Base-by-base conservation (phyloP, 1,140 invertebrate genomes). In the Meloidogyne exigua region DNA sequence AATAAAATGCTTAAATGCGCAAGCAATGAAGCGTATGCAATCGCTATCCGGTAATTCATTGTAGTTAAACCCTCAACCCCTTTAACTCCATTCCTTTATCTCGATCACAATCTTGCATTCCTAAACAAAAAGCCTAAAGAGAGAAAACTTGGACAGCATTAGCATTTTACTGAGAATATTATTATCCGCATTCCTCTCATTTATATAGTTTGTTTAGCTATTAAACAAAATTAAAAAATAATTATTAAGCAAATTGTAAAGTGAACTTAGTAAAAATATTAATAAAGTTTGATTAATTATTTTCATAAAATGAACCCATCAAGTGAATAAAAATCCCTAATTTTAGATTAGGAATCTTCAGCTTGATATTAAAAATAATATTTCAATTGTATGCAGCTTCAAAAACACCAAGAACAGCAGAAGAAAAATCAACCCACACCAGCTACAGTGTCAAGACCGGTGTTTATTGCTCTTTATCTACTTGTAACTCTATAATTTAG, bases 391-490 rank as follows among this genome's bases (percentile, higher is more conserved):
- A 57, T 57, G 49, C 49, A 57, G 49, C 49, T 57, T 57, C 49
- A 57, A 57, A n/a, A 57, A 57, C 49, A 57, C 5, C 49, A 57
- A 57, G 49, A 57, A 57, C 49, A n/a, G 21, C 49, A 9, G 21
- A 57, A n/a, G 18, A 57, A 57, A 57, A 57, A 57, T 57, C 18
- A 57, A 57, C 49, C n/a, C n/a, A 57, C 28, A 25, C 72, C 72
- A 36, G 32, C 65, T 28, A 73, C 72, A 62, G 72, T 73, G 2
- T 73, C 72, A 13, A 28, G 57, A 28, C 44, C 72, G n/a, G 23
- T 57, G 10, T 73, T 82, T 68, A 32, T 81, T 49, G 28, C 64
- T 7, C 23, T 82, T 21, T 82, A 82, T 78, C 12, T 82, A 49
- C 57, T 84, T n/a, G n/a, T n/a, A n/a, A n/a, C n/a, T n/a, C n/a